Percentiles rank a stretch among this genome's conserved stretches.
Evolutionary conservation across 2,113 vertebrate genomes (phyloP).

Genomic region (Laterallus jamaicensis): DNA sequence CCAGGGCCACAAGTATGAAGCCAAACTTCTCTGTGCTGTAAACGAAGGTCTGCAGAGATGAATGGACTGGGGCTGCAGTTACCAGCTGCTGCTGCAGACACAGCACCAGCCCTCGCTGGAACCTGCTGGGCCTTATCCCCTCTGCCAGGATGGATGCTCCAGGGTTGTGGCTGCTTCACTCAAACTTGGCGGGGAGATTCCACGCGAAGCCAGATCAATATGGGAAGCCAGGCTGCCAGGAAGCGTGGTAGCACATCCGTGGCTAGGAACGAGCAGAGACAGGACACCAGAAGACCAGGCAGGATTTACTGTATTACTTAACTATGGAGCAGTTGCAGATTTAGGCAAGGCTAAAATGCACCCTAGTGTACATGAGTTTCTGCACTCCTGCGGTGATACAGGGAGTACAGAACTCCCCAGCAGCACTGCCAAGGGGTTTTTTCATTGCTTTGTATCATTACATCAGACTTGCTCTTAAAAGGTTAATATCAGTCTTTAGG

Average conservation of each 20-base stretch:
- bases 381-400: neutral
- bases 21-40: neutral
- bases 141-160: neutral
- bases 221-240: neutral
- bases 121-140: neutral
- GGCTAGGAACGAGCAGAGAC: neutral
- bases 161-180: neutral
- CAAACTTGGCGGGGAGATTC: neutral
- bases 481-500: neutral
- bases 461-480: neutral
- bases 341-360: neutral
- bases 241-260: neutral
- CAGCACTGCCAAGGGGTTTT: neutral
- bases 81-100: neutral
- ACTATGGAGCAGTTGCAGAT: neutral
- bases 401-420: neutral
- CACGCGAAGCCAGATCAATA: neutral
- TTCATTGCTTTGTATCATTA: neutral
- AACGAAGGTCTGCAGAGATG: neutral
- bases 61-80: neutral
- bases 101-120: neutral
- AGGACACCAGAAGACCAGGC: neutral
- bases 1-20: accelerated
- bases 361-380: neutral
- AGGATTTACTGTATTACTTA: neutral